Evolutionary conservation across 2,888 invertebrate genomes (phyloP), one percentile per base, ranked within the genome.

Genomic region (Watsonalla cultraria): DNA sequence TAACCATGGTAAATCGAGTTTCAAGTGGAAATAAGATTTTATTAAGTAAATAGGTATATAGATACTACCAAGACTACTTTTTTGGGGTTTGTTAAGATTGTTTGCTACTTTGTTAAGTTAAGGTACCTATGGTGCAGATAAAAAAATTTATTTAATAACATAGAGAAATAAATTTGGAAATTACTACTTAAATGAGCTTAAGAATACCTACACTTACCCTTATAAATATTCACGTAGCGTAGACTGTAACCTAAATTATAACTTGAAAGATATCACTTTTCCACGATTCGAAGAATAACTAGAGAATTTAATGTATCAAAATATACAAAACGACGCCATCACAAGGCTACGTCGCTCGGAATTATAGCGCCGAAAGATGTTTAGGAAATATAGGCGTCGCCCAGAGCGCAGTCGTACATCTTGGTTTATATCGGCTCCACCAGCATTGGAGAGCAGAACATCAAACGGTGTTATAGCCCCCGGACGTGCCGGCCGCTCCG

Each of bases 401-500:
- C 87, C 84, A 84, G 81, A 86, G 88, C 90, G 87, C 89, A 90
- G 90, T 72, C 89, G 90, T 90, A 87, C 86, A 86, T 88, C 89
- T 89, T 82, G 81, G 75, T 81, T 82, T 84, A 87, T 86, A 86
- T 80, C 84, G 84, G 65, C 87, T 81, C 84, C 54, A 74, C 87
- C 82, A 87, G 91, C 83, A 91, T 91, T 91, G 91, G 91, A 90
- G 90, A 88, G 89, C 86, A 89, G 91, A 91, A 79, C 91, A 91
- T 91, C 91, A 91, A 91, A 91, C 86, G 82, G 62, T 74, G 89
- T 90, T 90, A 89, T 88, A 79, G 83, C 84, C 86, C 84, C 84
- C 86, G 89, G 90, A 88, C 90, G 91, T 90, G 89, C 85, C 78
- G 84, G 62, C 78, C 76, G 82, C 76, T 72, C 76, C 61, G 74